Conservation (phyloP, 2,888 invertebrate genomes). For the Diachrysia chrysitis region DNA sequence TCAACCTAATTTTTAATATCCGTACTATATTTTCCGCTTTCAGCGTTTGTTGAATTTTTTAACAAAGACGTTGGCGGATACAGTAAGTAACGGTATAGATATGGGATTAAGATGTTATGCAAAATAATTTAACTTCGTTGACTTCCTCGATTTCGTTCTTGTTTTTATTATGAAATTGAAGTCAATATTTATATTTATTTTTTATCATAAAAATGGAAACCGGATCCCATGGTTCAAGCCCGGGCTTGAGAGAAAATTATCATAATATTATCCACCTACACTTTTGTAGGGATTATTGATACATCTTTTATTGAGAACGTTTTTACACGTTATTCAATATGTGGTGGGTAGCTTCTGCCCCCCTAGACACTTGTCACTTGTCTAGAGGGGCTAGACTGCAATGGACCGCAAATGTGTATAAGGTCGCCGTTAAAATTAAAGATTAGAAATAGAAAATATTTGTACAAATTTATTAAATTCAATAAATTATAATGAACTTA, state of each 20-base stretch:
- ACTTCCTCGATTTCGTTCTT: conserved; percentile 3
- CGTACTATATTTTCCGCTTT: conserved; percentile 12
- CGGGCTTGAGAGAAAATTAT: not conserved
- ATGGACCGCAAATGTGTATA: too few relatives aligned
- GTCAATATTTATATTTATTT: not conserved
- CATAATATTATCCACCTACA: not conserved
- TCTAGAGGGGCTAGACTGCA: too few relatives aligned
- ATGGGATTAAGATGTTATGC: conserved; percentile 18
- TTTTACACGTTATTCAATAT: not conserved
- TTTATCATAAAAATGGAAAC: not conserved
- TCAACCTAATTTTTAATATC: conserved; percentile 26
- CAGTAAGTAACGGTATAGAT: conserved; percentile 9
- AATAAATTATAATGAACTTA: too few relatives aligned
- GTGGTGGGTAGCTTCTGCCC: too few relatives aligned
- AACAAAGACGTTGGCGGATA: conserved; percentile 12
- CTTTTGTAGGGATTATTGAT: not conserved
- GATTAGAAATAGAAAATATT: too few relatives aligned
- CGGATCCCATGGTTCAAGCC: not conserved
- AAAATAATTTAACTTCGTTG: conserved; percentile 15
- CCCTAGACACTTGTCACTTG: too few relatives aligned
- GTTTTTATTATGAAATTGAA: conserved; percentile 4
- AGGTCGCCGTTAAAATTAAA: too few relatives aligned
- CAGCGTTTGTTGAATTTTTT: conserved; percentile 33
- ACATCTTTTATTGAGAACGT: not conserved
- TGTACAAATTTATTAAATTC: too few relatives aligned